phyloP scores from a whole-genome alignment of 1,140 invertebrate genomes.

The Bathynomus jamesi region DNA sequence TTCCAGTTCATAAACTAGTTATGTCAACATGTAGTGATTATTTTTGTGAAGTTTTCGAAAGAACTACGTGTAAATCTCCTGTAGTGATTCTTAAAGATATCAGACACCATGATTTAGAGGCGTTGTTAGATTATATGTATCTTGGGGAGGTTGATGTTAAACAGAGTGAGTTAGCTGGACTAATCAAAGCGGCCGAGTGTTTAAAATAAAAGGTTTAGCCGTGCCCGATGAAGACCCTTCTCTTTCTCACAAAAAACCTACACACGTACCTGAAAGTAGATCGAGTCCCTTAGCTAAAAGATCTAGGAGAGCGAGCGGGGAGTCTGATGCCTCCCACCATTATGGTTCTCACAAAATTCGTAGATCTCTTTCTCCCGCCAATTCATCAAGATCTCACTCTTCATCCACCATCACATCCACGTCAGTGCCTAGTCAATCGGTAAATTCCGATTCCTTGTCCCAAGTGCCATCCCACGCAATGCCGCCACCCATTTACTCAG shows the following conservation, averaged over 20 bases:
- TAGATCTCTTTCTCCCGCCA: neutral
- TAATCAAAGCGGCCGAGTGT: neutral
- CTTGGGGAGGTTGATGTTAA: neutral
- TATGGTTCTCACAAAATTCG: too few relatives aligned
- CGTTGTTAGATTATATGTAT: neutral
- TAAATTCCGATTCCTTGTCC: neutral
- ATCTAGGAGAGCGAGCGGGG: neutral
- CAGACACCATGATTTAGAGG: neutral
- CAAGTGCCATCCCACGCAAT: neutral
- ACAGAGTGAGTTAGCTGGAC: neutral
- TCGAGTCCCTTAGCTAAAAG: neutral
- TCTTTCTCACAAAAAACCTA: neutral
- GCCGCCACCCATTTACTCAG: neutral
- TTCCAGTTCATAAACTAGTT: constrained; percentile 1
- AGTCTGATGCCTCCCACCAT: neutral
- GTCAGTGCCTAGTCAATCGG: neutral
- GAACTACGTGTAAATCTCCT: neutral
- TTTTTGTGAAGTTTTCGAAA: neutral
- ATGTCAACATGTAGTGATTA: constrained; percentile 1
- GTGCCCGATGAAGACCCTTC: neutral
- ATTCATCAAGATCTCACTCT: neutral
- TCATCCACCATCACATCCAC: neutral
- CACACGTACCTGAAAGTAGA: neutral
- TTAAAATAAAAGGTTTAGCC: neutral
- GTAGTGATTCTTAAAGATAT: neutral